A percentile compares a stretch with the other conserved stretches of the same genome.
phyloP scores from a whole-genome alignment of 2,888 invertebrate species.

The Athetis lepigone region DNA sequence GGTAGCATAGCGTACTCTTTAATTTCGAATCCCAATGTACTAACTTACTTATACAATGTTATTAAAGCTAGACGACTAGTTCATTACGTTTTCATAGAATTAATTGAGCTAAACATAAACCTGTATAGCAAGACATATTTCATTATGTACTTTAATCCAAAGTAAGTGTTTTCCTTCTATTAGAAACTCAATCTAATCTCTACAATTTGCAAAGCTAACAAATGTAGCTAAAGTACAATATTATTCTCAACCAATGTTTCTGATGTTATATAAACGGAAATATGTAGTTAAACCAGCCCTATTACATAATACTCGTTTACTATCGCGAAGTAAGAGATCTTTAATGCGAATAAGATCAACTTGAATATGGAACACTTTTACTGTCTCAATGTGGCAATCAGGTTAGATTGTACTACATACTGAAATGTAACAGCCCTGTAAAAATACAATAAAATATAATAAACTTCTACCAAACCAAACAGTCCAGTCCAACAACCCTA shows the following conservation, averaged over 20 bases:
- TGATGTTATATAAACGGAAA: constrained; percentile 40
- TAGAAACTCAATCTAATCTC: background rate
- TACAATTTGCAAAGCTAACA: constrained; percentile 17
- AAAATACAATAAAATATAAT: background rate
- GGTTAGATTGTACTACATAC: background rate
- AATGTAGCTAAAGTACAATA: constrained; percentile 10
- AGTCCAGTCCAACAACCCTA: too few relatives aligned
- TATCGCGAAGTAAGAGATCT: constrained; percentile 41
- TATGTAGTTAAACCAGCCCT: constrained; percentile 30
- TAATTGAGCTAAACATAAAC: background rate
- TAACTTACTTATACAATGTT: background rate
- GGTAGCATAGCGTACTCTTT: too few relatives aligned
- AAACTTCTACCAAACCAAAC: constrained; percentile 12
- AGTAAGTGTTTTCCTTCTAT: background rate
- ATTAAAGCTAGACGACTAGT: background rate
- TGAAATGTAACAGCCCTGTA: background rate
- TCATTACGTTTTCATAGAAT: background rate
- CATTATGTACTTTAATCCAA: background rate
- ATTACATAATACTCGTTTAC: constrained; percentile 41
- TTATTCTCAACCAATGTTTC: constrained; percentile 23
- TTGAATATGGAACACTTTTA: constrained; percentile 52
- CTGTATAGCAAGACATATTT: background rate
- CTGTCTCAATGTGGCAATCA: constrained; percentile 8
- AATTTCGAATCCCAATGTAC: background rate
- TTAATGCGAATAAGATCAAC: constrained; percentile 45